Percentiles rank a stretch among this genome's conserved stretches.
Conservation (phyloP, 1,140 invertebrate genomes). For the Pseudomyrmex gracilis region DNA sequence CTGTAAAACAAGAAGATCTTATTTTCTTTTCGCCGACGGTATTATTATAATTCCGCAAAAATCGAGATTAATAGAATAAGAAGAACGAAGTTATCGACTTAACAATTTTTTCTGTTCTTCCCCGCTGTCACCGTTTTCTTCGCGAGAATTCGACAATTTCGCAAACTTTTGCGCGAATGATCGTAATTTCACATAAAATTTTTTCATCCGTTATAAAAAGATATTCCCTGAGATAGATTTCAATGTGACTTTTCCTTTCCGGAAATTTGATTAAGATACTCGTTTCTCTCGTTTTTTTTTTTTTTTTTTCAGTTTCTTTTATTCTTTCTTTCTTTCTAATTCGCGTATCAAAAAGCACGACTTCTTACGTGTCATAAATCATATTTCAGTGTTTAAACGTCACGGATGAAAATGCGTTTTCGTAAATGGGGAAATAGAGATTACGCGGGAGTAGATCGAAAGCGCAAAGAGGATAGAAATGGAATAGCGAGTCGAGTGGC, state of each 20-base stretch:
- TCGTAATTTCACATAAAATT: not conserved
- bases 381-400: constrained; percentile 34
- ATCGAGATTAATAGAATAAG: constrained; percentile 45
- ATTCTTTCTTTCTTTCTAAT: not conserved
- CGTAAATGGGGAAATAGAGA: constrained; percentile 22
- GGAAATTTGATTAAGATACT: not conserved
- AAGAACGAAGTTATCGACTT: not conserved
- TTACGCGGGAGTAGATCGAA: constrained; percentile 44
- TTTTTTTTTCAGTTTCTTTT: too few species aligned
- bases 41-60: constrained; percentile 29
- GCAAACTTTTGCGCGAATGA: not conserved
- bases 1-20: not conserved
- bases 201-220: not conserved
- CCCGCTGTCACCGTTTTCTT: not conserved
- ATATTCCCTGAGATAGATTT: not conserved
- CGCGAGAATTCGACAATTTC: not conserved
- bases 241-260: not conserved
- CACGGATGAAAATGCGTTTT: constrained; percentile 1
- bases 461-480: constrained; percentile 30
- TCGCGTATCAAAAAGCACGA: not conserved
- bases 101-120: not conserved
- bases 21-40: constrained; percentile 1
- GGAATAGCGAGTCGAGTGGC: constrained; percentile 24
- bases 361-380: not conserved
- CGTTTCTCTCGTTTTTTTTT: not conserved